Base-by-base conservation (phyloP, 92 coral and sea anemone species). In the Epizoanthus rinbou region DNA sequence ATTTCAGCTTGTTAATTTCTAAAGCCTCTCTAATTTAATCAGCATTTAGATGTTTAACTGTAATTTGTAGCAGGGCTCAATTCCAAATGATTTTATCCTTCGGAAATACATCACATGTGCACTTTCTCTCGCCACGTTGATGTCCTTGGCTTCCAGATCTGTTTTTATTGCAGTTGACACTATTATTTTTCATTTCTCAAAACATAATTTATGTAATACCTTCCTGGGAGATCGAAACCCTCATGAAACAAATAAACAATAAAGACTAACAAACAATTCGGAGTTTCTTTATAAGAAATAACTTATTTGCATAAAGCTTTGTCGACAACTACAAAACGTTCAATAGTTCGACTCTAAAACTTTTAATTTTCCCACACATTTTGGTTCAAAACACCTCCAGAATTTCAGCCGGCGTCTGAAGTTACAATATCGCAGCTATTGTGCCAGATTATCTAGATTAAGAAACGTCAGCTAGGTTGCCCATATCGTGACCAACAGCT, bases 41-140 rank as follows among this genome's bases (percentile, higher is more conserved):
- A 78, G 70, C 82, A 21, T 78, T 78, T 78, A 78, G 71, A 60
- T 78, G 64, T 78, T 78, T 78, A 78, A 78, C 71, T 41, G 82
- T 13, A 78, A 78, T 78, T 78, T 78, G 82, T 62, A 63, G 72
- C 23, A 13, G 81, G 82, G 82, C 82, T 78, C 82, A 78, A 78
- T 78, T 78, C 82, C 82, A 78, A 75, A 78, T 78, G 33, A 50
- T 78, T 78, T 62, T 50, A 78, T 60, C 71, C 71, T 19, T 60
- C 54, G n/a, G 64, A 57, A 58, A 57, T 35, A 35, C 57, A 57
- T 39, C 15, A 74, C 33, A 64, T 19, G 37, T 63, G 18, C 69
- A 69, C 47, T 8, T 43, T 9, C 15, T 22, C 39, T 23, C 47
- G 68, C 31, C 15, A 37, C 14, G 58, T 75, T 62, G 56, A n/a